These are phyloP conservation scores for Marmota flaviventris DNA, from an alignment of 2,113 vertebrate species.

Conservation along the genomic window DNA sequence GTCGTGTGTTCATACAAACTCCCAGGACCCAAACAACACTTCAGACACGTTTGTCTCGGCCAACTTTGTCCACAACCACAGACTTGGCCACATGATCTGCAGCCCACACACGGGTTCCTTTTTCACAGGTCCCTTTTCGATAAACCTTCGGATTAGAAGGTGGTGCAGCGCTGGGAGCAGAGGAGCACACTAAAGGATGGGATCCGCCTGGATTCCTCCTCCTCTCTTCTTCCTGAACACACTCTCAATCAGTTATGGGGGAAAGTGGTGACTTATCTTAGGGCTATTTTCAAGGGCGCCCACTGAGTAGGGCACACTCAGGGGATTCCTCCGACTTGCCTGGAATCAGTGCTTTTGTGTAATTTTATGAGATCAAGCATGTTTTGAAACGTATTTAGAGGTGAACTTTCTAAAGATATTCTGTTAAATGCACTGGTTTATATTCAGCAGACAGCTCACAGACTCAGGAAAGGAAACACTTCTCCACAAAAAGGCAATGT, in stretches of 20 bases:
- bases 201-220: neutral
- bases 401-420: constrained; percentile 18
- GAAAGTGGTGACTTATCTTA: neutral
- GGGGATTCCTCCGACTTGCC: constrained; percentile 36
- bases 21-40: constrained; percentile 53
- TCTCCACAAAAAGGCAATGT: constrained; percentile 21
- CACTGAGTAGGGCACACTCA: neutral
- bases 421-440: constrained; percentile 62
- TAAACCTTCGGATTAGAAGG: neutral
- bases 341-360: constrained; percentile 60
- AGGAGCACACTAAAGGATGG: neutral
- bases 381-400: constrained; percentile 61
- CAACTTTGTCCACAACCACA: neutral
- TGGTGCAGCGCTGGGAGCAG: neutral
- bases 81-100: neutral
- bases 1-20: constrained; percentile 52
- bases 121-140: constrained; percentile 9
- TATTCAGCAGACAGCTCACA: neutral
- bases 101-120: neutral
- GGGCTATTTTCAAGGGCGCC: neutral
- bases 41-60: constrained; percentile 18
- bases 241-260: neutral
- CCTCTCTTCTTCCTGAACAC: neutral
- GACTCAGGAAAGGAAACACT: neutral
- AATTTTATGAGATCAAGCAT: constrained; percentile 40